phyloP scores from a whole-genome alignment of 2,113 vertebrate species.

The Odontesthes bonariensis region DNA sequence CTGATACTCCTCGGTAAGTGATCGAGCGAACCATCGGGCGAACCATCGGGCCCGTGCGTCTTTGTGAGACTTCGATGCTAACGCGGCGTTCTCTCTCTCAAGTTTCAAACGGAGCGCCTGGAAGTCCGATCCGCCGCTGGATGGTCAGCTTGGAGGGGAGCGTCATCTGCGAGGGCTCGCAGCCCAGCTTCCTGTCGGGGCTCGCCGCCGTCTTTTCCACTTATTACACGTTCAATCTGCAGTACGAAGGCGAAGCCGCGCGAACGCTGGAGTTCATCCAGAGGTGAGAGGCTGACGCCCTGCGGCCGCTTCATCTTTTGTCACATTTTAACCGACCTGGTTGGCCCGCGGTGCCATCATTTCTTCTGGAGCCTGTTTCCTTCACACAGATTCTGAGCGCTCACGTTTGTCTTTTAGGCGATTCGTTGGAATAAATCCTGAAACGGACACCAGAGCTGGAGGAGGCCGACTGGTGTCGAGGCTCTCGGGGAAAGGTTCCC shows the following conservation, averaged over 20 bases:
- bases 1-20: constrained; percentile 4
- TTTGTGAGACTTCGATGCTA: too few species aligned
- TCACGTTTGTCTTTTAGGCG: too few species aligned
- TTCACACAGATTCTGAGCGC: too few species aligned
- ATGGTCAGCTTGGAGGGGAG: constrained; percentile 17
- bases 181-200: neutral
- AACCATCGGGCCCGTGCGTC: too few species aligned
- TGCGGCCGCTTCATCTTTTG: neutral
- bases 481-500: too few species aligned
- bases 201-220: neutral
- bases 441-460: too few species aligned
- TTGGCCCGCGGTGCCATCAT: too few species aligned
- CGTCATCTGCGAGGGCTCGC: constrained; percentile 4
- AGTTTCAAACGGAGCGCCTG: neutral
- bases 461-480: too few species aligned
- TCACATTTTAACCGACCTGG: too few species aligned
- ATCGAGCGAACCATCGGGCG: too few species aligned
- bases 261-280: constrained; percentile 21
- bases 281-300: constrained; percentile 1
- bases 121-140: neutral
- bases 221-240: constrained; percentile 15
- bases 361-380: too few species aligned
- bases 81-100: neutral
- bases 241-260: neutral
- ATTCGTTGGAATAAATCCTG: too few species aligned